phyloP scores from a whole-genome alignment of 2,888 invertebrate genomes.

The Ornithoptera priamus region DNA sequence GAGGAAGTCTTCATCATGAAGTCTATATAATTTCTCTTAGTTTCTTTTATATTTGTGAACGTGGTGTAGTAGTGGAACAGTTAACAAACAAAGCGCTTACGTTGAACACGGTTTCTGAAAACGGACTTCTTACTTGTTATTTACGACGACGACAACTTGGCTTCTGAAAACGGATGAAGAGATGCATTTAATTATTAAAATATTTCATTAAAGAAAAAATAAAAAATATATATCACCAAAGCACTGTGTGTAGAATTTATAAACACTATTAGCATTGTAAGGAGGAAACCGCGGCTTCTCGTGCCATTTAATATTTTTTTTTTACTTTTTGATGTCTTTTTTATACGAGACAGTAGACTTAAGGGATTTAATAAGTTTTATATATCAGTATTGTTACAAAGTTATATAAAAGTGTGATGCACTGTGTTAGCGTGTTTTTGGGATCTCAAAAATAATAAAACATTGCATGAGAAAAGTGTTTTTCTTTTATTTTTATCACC shows the following conservation, averaged over 20 bases:
- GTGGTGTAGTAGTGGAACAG: conserved; percentile 12
- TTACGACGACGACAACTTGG: conserved; percentile 54
- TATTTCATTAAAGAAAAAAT: conserved; percentile 56
- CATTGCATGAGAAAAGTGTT: conserved; percentile 55
- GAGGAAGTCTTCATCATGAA: conserved; percentile 69
- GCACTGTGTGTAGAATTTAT: conserved; percentile 37
- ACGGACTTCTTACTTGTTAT: conserved; percentile 31
- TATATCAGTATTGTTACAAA: conserved; percentile 37
- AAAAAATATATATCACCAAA: conserved; percentile 37
- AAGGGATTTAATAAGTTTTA: conserved; percentile 41
- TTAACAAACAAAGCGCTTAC: conserved; percentile 7
- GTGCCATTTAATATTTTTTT: conserved; percentile 59
- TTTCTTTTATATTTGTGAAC: conserved; percentile 23
- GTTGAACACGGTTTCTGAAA: not conserved
- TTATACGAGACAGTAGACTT: conserved; percentile 34
- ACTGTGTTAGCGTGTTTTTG: conserved; percentile 79
- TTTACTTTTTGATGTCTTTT: conserved; percentile 25
- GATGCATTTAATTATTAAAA: conserved; percentile 48
- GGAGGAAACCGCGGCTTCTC: conserved; percentile 65
- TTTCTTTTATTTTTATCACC: conserved; percentile 37
- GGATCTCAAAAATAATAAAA: conserved; percentile 78
- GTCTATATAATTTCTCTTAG: conserved; percentile 47
- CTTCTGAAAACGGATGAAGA: conserved; percentile 63
- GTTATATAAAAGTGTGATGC: conserved; percentile 50
- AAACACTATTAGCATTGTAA: conserved; percentile 40